Base-by-base conservation (phyloP, 2,113 vertebrate species). In the Vireo altiloquus region DNA sequence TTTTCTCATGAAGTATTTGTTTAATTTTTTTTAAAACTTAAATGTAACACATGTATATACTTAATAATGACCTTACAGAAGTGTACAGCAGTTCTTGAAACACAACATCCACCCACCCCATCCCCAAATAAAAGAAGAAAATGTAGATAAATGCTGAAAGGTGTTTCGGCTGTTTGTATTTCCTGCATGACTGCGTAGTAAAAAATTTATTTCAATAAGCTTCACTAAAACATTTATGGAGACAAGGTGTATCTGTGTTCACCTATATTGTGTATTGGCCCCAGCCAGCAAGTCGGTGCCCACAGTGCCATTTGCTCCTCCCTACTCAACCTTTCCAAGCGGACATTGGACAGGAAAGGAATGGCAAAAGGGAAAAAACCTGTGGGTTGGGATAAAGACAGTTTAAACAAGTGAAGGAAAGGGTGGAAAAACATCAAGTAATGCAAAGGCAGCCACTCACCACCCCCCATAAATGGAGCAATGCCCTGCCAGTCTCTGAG, bases 1-100 rank as follows among this genome's bases (percentile, higher is more conserved):
- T 44, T 83, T 83, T 53, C 19, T 64, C 1, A 21, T 27, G 24
- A 50, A 86, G 23, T 3, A n/a, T 59, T 46, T 64, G 16, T 54
- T 83, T 52, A 8, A 3, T 42, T 76, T 71, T 56, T 61, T 59
- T 28, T 5, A 7, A 70, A 70, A 27, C 14, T 40, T 60, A 30
- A 53, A 54, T 27, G 0, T 35, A 39, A 77, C 6, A 27, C 2
- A 2, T 16, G 2, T 25, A 2, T 20, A 8, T 56, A 30, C 5
- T 56, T 90, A 49, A 68, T 71, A 68, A 76, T 33, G 13, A 72
- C 25, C n/a, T 68, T 68, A 42, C 2, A 54, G 44, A 50, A 52
- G 16, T 83, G 6, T 42, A 54, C 9, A 63, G 39, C 24, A 85
- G n/a, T 59, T 54, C 15, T 54, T 75, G 59, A 85, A 66, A 13